A percentile compares a stretch with the other conserved stretches of the same genome.
Conservation (phyloP, 2,888 invertebrate species). For the Heliconius ismenius region DNA sequence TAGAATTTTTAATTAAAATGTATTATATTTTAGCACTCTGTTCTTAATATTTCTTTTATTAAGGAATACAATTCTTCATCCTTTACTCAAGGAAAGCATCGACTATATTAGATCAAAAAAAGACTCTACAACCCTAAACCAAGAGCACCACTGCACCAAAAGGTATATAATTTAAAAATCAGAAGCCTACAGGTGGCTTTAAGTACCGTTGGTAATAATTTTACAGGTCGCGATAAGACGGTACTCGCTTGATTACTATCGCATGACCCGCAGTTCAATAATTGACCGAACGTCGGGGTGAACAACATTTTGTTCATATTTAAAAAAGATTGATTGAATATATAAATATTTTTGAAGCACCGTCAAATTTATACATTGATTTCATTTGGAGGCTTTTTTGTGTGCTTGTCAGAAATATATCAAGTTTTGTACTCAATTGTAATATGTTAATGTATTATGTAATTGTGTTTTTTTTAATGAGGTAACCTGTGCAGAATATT, state of each 20-base stretch:
- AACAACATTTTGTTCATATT: conserved; percentile 45
- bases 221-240: conserved; percentile 55
- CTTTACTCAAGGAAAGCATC: too few relatives aligned
- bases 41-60: too few relatives aligned
- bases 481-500: too few relatives aligned
- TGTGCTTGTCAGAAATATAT: conserved; percentile 7
- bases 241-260: conserved; percentile 58
- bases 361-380: conserved; percentile 11
- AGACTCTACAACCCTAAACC: not conserved
- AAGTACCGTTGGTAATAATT: conserved; percentile 54
- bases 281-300: conserved; percentile 50
- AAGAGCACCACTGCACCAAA: not conserved
- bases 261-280: conserved; percentile 58
- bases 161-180: conserved; percentile 36
- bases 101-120: too few relatives aligned
- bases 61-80: too few relatives aligned
- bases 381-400: not conserved
- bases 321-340: conserved; percentile 17
- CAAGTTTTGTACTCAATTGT: not conserved
- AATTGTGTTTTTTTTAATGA: too few relatives aligned
- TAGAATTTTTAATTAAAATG: too few relatives aligned
- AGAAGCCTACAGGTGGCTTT: conserved; percentile 47
- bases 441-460: too few relatives aligned
- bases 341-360: conserved; percentile 13
- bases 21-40: too few relatives aligned